Percentiles rank a stretch among this genome's conserved stretches.
phyloP scores from a whole-genome alignment of 2,113 vertebrate species.

The Cromileptes altivelis region DNA sequence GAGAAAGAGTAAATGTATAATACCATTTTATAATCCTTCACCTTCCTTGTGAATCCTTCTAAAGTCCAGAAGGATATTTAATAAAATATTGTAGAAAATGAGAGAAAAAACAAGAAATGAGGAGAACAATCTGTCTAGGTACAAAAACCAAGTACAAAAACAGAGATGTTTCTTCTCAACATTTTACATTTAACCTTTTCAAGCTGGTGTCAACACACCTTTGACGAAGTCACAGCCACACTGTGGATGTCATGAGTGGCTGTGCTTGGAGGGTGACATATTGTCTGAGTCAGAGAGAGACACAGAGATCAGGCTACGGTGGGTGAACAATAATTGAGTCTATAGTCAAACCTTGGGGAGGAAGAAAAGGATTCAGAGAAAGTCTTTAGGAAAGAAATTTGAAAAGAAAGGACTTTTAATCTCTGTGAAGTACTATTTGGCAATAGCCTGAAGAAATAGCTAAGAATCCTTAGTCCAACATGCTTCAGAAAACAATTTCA shows the following conservation, averaged over 20 bases:
- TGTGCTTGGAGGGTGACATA: background rate
- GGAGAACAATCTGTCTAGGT: background rate
- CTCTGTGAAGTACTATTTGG: background rate
- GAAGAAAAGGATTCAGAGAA: slow-evolving; percentile 15
- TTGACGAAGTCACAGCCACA: background rate
- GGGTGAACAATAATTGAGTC: too few relatives aligned
- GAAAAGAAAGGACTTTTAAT: background rate
- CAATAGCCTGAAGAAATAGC: background rate
- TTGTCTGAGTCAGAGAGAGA: background rate
- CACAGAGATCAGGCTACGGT: background rate
- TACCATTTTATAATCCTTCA: slow-evolving; percentile 49
- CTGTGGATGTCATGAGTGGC: background rate
- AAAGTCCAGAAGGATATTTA: background rate
- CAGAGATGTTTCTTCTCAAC: background rate
- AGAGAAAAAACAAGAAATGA: background rate
- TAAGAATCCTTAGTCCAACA: background rate
- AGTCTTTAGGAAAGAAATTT: background rate
- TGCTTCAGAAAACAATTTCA: background rate
- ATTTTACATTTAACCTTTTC: background rate
- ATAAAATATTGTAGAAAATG: background rate
- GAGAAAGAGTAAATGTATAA: slow-evolving; percentile 32
- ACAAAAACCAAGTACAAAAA: background rate
- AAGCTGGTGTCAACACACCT: background rate
- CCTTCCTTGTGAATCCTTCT: background rate
- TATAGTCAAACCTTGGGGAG: too few relatives aligned